These are phyloP conservation scores for Caenorhabditis sp. DNA, from an alignment of 2,888 invertebrate species.

Conservation along the genomic window DNA sequence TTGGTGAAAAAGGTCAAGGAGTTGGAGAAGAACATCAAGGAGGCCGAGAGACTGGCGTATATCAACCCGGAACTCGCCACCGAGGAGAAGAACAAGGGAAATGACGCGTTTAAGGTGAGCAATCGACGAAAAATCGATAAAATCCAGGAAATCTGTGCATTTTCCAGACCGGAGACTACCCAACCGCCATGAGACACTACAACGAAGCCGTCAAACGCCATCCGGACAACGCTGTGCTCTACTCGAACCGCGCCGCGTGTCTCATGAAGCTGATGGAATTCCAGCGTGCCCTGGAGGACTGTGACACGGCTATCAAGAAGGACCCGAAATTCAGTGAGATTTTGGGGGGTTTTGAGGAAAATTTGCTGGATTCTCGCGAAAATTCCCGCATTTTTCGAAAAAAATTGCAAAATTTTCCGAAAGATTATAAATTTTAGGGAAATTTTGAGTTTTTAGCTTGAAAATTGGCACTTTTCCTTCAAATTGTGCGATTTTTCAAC, in stretches of 20 bases:
- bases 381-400: neutral
- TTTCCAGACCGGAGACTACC: slow-evolving; percentile 96
- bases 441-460: too few relatives aligned
- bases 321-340: slow-evolving; percentile 94
- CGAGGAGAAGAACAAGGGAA: slow-evolving; percentile 95
- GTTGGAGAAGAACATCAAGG: slow-evolving; percentile 75
- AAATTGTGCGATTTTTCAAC: too few relatives aligned
- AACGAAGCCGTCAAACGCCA: slow-evolving; percentile 96
- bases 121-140: too few relatives aligned
- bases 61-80: slow-evolving; percentile 94
- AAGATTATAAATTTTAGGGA: too few relatives aligned
- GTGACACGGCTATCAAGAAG: slow-evolving; percentile 93
- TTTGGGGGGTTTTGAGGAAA: too few relatives aligned
- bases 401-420: slow-evolving; percentile 7
- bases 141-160: too few relatives aligned
- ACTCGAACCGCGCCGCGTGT: slow-evolving; percentile 98
- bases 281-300: slow-evolving; percentile 95
- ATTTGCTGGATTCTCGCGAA: too few relatives aligned
- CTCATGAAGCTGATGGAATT: slow-evolving; percentile 99
- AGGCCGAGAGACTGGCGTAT: slow-evolving; percentile 92
- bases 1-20: slow-evolving; percentile 81
- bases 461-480: too few relatives aligned
- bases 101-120: slow-evolving; percentile 93
- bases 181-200: slow-evolving; percentile 96
- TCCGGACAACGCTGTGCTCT: slow-evolving; percentile 96